Conservation (phyloP, 2,888 invertebrate species). For the Heliconius ethilla region DNA sequence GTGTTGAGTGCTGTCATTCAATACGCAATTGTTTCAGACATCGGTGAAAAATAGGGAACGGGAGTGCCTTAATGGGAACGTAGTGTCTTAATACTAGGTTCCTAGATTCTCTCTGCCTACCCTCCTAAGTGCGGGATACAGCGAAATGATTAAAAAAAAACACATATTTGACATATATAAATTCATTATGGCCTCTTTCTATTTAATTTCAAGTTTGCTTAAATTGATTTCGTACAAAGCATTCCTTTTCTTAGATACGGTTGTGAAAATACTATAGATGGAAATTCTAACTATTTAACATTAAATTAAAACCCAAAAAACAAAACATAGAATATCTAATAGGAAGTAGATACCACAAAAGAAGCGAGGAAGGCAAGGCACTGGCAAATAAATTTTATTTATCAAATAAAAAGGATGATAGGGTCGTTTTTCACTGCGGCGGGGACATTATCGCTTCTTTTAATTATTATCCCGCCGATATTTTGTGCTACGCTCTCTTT, state of each 20-base stretch:
- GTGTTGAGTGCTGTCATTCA: too few relatives aligned
- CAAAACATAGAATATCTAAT: constrained; percentile 44
- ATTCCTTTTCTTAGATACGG: neutral
- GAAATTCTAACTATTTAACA: neutral
- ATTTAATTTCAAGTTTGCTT: neutral
- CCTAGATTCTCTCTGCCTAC: too few relatives aligned
- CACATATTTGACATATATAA: too few relatives aligned
- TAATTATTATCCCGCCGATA: constrained; percentile 81
- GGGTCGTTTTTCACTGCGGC: constrained; percentile 78
- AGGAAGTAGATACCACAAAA: constrained; percentile 65
- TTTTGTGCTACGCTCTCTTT: constrained; percentile 65
- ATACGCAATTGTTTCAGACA: too few relatives aligned
- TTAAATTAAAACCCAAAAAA: neutral
- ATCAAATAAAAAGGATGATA: constrained; percentile 82
- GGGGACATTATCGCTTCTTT: constrained; percentile 81
- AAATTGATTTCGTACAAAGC: neutral
- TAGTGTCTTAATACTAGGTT: too few relatives aligned
- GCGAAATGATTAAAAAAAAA: too few relatives aligned
- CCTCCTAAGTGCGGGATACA: too few relatives aligned
- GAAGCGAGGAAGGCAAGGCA: constrained; percentile 61
- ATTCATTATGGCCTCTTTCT: neutral
- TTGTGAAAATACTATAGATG: neutral
- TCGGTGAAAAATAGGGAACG: too few relatives aligned
- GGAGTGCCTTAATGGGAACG: too few relatives aligned
- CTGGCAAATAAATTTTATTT: constrained; percentile 80